Base-by-base conservation (phyloP, 2,113 vertebrate genomes). In the Ascaphus truei region DNA sequence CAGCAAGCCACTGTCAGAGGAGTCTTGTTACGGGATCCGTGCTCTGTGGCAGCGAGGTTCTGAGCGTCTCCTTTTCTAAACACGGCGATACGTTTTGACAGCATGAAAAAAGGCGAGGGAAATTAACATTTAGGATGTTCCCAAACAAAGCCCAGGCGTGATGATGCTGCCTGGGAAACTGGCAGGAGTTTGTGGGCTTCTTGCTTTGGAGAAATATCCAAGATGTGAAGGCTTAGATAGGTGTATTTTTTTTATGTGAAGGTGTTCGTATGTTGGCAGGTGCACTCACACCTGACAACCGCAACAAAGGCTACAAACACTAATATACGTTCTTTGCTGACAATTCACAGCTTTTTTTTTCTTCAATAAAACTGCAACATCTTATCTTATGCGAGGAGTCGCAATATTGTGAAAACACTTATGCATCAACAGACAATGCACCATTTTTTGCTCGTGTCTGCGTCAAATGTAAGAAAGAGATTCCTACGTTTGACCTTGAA, bases 51-150 rank as follows among this genome's bases (percentile, higher is more conserved):
- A 78, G 81, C n/a, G 34, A n/a, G 67, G 41, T 74, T 80, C 80
- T 77, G 78, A 51, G 72, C 84, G 85, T 88, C 67, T 89, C 86
- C 88, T 90, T 91, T 89, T 83, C 80, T 89, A 86, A 88, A 90
- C 89, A 86, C 81, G 72, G 79, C 76, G 74, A 85, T 82, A 75
- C 63, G 4, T 77, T 75, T 81, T 90, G 90, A 92, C 90, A 89
- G 88, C 79, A 73, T 78, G 77, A 72, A 43, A 82, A 67, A 1
- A 37, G 79, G 89, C n/a, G 81, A 81, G 74, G 79, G 83, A 85
- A 88, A 94, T 96, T 94, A 95, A 88, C 92, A 94, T 94, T 93
- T 90, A 87, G 92, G 89, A 82, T 86, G 89, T 79, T 84, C 86
- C 83, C 79, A 89, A 86, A 87, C 84, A 88, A 89, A 87, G 84